phyloP scores from a whole-genome alignment of 2,113 vertebrate genomes.

The Ctenomys sociabilis region DNA sequence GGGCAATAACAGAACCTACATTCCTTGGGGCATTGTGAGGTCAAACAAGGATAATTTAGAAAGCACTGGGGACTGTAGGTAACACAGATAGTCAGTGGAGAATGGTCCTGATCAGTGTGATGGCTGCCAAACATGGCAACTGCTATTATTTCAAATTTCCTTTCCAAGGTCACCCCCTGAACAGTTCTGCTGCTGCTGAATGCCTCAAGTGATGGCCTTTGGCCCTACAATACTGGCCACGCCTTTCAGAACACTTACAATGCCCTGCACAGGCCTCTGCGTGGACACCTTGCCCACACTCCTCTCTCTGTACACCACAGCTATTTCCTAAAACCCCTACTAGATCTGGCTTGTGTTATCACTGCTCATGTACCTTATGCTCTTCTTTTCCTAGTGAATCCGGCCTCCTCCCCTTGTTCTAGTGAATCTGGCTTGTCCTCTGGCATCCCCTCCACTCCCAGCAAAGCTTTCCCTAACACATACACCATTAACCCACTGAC shows the following conservation, averaged over 20 bases:
- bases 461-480: neutral
- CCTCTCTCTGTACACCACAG: neutral
- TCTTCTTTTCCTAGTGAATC: neutral
- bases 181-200: neutral
- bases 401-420: neutral
- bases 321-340: neutral
- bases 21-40: neutral
- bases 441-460: neutral
- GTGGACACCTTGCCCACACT: neutral
- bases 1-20: neutral
- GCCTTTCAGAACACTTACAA: neutral
- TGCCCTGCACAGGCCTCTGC: neutral
- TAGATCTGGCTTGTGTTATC: neutral
- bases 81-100: neutral
- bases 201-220: neutral
- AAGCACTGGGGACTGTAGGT: neutral
- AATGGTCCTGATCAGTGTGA: neutral
- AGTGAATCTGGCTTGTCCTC: neutral
- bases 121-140: too few species aligned
- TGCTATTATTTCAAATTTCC: neutral
- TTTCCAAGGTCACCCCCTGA: neutral
- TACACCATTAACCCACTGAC: neutral
- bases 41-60: neutral
- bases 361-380: neutral
- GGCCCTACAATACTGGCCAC: neutral